These are phyloP conservation scores for Trogon melanurus DNA, from an alignment of 2,113 vertebrate genomes.

Conservation along the genomic window DNA sequence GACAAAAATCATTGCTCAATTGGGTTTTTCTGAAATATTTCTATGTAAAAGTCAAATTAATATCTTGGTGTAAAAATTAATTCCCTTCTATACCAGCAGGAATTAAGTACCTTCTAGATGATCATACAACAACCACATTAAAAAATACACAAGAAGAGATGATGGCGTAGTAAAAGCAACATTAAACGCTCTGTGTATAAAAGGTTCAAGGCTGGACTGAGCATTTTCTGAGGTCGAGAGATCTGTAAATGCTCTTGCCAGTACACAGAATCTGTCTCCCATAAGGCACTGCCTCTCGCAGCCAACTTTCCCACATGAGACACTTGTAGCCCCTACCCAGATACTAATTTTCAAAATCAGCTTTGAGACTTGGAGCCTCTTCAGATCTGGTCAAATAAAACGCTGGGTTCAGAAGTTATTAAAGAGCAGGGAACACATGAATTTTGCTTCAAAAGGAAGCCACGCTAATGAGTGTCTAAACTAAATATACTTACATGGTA, in stretches of 20 bases:
- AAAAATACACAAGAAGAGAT: background rate
- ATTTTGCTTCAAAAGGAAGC: background rate
- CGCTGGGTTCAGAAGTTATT: background rate
- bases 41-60: background rate
- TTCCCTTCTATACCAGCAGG: background rate
- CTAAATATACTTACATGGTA: conserved; percentile 85
- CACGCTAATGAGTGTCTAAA: background rate
- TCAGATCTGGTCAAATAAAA: background rate
- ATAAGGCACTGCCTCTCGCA: background rate
- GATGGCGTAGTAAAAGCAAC: background rate
- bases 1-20: fast-evolving
- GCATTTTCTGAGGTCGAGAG: background rate
- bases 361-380: background rate
- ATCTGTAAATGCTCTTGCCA: background rate
- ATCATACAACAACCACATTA: background rate
- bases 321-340: background rate
- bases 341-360: background rate
- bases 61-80: background rate
- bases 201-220: background rate
- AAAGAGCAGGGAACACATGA: background rate
- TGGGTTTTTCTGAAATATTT: background rate
- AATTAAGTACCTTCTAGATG: background rate
- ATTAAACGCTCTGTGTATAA: background rate
- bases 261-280: background rate
- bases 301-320: background rate